Evolutionary conservation across 2,888 invertebrate genomes (phyloP).

Genomic region (Ophraella communa): DNA sequence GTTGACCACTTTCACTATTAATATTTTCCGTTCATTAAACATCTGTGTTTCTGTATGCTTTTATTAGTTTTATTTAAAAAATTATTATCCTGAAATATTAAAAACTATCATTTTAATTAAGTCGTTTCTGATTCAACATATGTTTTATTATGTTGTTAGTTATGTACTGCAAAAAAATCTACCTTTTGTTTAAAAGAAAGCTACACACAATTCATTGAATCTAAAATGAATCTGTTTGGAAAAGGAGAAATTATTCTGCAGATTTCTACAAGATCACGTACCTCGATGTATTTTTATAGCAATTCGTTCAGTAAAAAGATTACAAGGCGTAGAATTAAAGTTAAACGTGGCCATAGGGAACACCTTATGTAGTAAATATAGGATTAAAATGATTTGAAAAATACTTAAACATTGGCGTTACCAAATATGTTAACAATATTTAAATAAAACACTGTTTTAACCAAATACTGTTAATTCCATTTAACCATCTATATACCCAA

Average conservation of each 20-base stretch:
- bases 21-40: background rate
- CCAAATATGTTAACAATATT: too few species aligned
- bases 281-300: background rate
- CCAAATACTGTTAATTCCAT: too few species aligned
- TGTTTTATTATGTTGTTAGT: background rate
- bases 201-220: background rate
- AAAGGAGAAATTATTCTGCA: background rate
- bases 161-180: background rate
- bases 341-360: constrained; percentile 9
- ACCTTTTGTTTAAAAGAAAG: background rate
- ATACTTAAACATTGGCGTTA: too few species aligned
- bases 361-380: constrained; percentile 11
- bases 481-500: too few species aligned
- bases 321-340: constrained; percentile 10
- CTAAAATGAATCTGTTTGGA: background rate
- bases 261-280: constrained; percentile 2
- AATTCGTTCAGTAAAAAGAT: background rate
- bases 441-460: too few species aligned
- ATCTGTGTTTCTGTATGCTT: too few species aligned
- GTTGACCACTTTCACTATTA: background rate
- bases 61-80: too few species aligned
- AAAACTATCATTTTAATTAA: too few species aligned
- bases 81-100: too few species aligned
- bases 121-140: background rate
- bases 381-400: too few species aligned